A percentile compares a stretch with the other conserved stretches of the same genome.
Conservation (phyloP, 2,113 vertebrate genomes). For the Phoenicopterus ruber region DNA sequence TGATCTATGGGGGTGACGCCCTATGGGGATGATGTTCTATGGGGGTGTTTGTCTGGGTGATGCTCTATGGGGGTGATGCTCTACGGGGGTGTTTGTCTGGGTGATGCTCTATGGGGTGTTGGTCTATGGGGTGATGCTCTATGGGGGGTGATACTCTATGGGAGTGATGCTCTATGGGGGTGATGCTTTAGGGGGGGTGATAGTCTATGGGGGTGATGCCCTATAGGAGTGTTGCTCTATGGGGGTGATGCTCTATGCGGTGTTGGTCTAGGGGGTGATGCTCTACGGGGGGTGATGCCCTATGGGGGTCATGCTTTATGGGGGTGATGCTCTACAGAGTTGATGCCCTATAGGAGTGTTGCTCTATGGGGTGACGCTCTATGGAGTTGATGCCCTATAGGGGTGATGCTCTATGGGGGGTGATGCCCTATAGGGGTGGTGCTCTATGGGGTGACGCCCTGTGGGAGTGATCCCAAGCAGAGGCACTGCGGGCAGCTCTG, state of each 20-base stretch:
- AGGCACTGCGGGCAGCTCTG: background rate
- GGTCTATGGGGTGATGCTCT: background rate
- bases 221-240: background rate
- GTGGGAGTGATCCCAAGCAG: background rate
- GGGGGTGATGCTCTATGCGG: too few relatives aligned
- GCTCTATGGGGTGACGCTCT: background rate
- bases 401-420: background rate
- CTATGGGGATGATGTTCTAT: background rate
- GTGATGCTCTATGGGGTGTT: background rate
- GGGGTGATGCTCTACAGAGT: background rate
- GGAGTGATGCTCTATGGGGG: background rate
- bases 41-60: too few relatives aligned
- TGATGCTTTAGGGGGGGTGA: background rate
- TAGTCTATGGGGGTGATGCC: background rate
- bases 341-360: too few relatives aligned
- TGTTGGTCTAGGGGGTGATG: too few relatives aligned
- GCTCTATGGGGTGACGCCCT: too few relatives aligned
- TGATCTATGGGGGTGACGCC: fast-evolving
- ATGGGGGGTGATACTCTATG: background rate
- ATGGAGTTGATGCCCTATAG: background rate
- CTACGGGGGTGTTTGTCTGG: too few relatives aligned
- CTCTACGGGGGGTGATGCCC: background rate
- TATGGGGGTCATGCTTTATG: background rate
- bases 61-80: fast-evolving
- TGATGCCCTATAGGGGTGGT: too few relatives aligned